These are phyloP conservation scores for Clepsis dumicolana DNA, from an alignment of 2,888 invertebrate genomes.

Conservation along the genomic window DNA sequence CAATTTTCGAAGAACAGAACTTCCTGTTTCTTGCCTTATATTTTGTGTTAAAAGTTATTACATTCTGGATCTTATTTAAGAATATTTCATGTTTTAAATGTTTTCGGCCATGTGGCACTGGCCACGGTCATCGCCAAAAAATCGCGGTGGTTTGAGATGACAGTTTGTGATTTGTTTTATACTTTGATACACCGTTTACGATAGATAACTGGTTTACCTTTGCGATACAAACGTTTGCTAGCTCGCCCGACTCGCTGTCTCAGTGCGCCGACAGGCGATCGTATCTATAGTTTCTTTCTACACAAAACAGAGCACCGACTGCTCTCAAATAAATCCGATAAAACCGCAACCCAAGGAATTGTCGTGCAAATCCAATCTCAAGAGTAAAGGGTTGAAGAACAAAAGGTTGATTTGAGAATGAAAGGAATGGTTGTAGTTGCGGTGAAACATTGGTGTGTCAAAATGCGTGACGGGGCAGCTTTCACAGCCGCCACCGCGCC, in stretches of 20 bases:
- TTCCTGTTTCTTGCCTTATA: no score
- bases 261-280: slow-evolving; percentile 17
- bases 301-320: slow-evolving; percentile 22
- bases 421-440: slow-evolving; percentile 61
- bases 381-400: slow-evolving; percentile 66
- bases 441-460: slow-evolving; percentile 75
- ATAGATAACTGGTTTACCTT: not conserved
- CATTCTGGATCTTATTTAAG: no score
- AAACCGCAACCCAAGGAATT: slow-evolving; percentile 48
- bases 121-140: no score
- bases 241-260: slow-evolving; percentile 8
- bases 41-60: no score
- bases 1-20: no score
- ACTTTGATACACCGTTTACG: not conserved
- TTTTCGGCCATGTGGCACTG: no score
- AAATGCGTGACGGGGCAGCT: slow-evolving; percentile 60
- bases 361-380: slow-evolving; percentile 65
- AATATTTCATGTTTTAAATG: no score
- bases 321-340: slow-evolving; percentile 42
- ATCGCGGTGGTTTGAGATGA: no score
- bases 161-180: not conserved
- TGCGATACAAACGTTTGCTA: slow-evolving; percentile 20
- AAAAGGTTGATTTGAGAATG: slow-evolving; percentile 69
- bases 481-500: slow-evolving; percentile 49
- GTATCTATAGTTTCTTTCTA: slow-evolving; percentile 31